Evolutionary conservation across 1,140 invertebrate species (phyloP), one percentile per base, ranked within the genome.

Genomic region (Aphelenchoides besseyi): DNA sequence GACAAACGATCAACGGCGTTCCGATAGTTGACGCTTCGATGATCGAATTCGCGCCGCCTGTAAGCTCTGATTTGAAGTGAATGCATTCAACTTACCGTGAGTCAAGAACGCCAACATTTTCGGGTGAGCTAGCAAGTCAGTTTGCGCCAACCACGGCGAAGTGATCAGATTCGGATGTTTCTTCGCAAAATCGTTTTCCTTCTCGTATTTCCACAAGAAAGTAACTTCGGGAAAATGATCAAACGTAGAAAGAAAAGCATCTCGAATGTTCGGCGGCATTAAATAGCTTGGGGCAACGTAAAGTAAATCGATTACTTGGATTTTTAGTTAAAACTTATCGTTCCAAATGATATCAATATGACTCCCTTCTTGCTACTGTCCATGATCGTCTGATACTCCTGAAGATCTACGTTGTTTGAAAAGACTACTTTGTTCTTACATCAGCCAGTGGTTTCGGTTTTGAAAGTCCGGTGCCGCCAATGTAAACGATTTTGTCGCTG

Each of bases 151-250:
- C 36, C 35, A 66, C 18, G n/a, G n/a, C 1, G 12, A 26, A 28
- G 18, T 8, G 55, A 8, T 16, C 5, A n/a, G 68, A 73, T 79
- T 79, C 0, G 52, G n/a, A 59, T 55, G 28, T 23, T 68, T 72
- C 18, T 71, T 57, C 9, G 74, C 68, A 23, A 77, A 53, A 2
- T 68, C 53, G 36, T 80, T 78, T 29, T 76, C 70, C 29, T 68
- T 59, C 54, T 77, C 36, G 77, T 79, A n/a, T n/a, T n/a, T n/a
- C n/a, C n/a, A 79, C 26, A 79, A 68, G 32, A 79, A 79, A 18
- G 71, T 80, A 35, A 66, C 61, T 8, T 79, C 72, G 3, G 77
- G 77, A 48, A 72, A 78, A 28, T 68, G 26, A 12, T 29, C 26
- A 36, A 78, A 76, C 0, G 74, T 63, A 28, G 70, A 41, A 23